Evolutionary conservation across 2,797 vertebrate genomes (phyloP).

Genomic region (Cottoperca gobio): DNA sequence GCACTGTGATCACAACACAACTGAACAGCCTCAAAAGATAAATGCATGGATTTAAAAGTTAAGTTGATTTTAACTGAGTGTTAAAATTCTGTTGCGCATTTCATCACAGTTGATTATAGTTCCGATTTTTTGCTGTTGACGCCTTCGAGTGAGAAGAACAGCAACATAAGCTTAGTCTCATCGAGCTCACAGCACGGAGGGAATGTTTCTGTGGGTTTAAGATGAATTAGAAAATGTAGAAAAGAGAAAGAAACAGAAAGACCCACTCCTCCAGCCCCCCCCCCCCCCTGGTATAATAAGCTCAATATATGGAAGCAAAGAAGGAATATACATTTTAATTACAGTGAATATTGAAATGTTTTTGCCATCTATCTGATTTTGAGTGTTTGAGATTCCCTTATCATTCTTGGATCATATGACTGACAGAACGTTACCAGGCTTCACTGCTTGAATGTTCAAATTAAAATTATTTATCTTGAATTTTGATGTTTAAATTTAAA

Average conservation of each 20-base stretch:
- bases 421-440: not conserved
- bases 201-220: constrained; percentile 4
- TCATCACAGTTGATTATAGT: constrained; percentile 44
- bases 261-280: not conserved
- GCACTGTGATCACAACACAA: constrained; percentile 79
- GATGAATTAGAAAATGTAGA: constrained; percentile 9
- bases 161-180: constrained; percentile 51
- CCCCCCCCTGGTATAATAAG: constrained; percentile 25
- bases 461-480: too few species aligned
- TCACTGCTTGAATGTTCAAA: too few species aligned
- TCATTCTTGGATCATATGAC: not conserved
- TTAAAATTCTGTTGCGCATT: constrained; percentile 30
- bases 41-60: constrained; percentile 30
- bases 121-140: constrained; percentile 26
- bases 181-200: constrained; percentile 8
- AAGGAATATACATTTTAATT: not conserved
- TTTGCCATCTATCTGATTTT: not conserved
- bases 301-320: constrained; percentile 38
- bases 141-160: constrained; percentile 35
- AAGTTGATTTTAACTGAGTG: constrained; percentile 22
- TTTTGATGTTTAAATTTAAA: too few species aligned
- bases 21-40: constrained; percentile 72
- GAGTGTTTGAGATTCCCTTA: not conserved
- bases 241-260: not conserved
- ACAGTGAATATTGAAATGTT: not conserved